These are phyloP conservation scores for Rhinoptilus africanus DNA, from an alignment of 2,113 vertebrate genomes.

Conservation along the genomic window DNA sequence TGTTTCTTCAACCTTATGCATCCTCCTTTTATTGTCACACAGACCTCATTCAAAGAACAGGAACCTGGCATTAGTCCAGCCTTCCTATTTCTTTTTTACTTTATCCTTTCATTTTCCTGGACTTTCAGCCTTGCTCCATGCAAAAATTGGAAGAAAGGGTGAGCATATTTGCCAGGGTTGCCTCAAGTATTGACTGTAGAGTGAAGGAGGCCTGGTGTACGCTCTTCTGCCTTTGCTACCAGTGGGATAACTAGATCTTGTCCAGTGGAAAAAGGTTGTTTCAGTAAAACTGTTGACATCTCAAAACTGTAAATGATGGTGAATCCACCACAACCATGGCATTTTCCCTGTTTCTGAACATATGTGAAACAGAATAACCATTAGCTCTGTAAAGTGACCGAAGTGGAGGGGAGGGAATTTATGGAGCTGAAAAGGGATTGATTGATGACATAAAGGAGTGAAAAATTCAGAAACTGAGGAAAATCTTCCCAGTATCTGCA, in stretches of 20 bases:
- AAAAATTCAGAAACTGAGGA: neutral
- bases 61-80: neutral
- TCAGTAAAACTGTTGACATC: neutral
- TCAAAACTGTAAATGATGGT: neutral
- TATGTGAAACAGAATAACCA: neutral
- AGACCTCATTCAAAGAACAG: neutral
- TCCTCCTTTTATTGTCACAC: neutral
- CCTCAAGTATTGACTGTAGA: neutral
- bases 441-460: neutral
- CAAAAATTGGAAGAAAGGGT: neutral
- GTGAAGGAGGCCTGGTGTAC: neutral
- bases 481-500: neutral
- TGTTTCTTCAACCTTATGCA: neutral
- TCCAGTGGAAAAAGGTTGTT: neutral
- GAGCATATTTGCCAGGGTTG: neutral
- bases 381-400: neutral
- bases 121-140: neutral
- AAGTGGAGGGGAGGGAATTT: neutral
- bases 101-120: neutral
- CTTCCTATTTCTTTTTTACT: neutral
- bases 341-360: neutral
- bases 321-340: neutral
- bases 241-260: neutral
- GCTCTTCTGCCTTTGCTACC: neutral
- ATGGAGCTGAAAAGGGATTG: neutral